A percentile compares a stretch with the other conserved stretches of the same genome.
Conservation (phyloP, 2,888 invertebrate genomes). For the Masnerella sp. region DNA sequence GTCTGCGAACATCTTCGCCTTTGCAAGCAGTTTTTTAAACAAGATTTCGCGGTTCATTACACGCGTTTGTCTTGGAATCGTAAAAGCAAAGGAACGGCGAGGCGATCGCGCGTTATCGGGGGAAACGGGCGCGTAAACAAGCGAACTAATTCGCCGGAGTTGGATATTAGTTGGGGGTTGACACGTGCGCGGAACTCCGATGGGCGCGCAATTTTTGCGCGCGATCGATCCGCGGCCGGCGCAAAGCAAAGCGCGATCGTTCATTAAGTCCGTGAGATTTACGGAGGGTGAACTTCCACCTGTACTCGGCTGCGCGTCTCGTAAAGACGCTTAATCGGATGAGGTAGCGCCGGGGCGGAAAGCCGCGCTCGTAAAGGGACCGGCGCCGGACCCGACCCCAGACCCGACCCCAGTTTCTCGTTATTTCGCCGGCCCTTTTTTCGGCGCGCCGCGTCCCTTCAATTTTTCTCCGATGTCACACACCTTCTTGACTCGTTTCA, state of each 20-base stretch:
- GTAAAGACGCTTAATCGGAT: slow-evolving; percentile 55
- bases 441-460: slow-evolving; percentile 35
- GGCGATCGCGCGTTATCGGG: too few species aligned
- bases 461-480: slow-evolving; percentile 52
- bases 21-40: too few species aligned
- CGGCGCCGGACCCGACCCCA: slow-evolving; percentile 30
- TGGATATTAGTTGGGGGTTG: too few species aligned
- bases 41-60: too few species aligned
- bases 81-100: too few species aligned
- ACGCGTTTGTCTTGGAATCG: too few species aligned
- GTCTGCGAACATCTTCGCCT: too few species aligned
- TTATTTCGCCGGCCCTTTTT: slow-evolving; percentile 35
- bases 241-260: slow-evolving; percentile 36
- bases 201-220: neutral
- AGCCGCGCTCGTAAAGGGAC: slow-evolving; percentile 47
- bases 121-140: too few species aligned
- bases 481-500: slow-evolving; percentile 58
- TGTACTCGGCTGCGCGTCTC: slow-evolving; percentile 33
- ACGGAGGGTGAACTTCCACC: slow-evolving; percentile 39
- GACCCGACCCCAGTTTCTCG: too few species aligned
- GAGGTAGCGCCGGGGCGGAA: slow-evolving; percentile 33
- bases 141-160: too few species aligned
- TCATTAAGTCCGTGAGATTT: slow-evolving; percentile 51
- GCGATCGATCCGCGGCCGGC: slow-evolving; percentile 16
- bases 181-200: slow-evolving; percentile 34